These are phyloP conservation scores for Popillia japonica DNA, from an alignment of 1,140 invertebrate genomes.

Conservation along the genomic window DNA sequence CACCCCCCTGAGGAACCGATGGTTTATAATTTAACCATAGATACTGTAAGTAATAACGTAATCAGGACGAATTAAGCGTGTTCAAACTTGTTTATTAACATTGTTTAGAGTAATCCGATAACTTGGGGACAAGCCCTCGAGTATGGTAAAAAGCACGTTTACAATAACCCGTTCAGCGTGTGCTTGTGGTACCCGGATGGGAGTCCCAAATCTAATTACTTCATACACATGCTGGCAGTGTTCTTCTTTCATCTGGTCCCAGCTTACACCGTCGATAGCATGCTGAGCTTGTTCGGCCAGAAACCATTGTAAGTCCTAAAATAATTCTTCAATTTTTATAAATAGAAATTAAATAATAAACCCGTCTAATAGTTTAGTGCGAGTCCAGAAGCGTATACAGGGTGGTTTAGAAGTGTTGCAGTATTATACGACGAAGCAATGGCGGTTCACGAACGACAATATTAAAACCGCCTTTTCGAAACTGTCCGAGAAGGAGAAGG, in stretches of 20 bases:
- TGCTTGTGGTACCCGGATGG: conserved; percentile 84
- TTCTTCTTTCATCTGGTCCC: conserved; percentile 83
- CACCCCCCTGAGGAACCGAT: conserved; percentile 46
- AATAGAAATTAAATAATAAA: too few species aligned
- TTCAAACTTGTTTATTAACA: not conserved
- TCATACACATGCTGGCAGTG: conserved; percentile 72
- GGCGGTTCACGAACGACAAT: conserved; percentile 81
- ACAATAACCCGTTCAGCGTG: conserved; percentile 70
- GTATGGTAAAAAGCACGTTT: conserved; percentile 68
- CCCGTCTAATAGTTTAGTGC: conserved; percentile 74
- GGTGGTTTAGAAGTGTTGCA: conserved; percentile 74
- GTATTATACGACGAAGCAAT: conserved; percentile 87
- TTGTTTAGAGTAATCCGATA: conserved; percentile 65
- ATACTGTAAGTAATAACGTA: conserved; percentile 23
- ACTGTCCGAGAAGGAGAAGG: conserved; percentile 68
- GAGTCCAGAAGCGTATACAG: conserved; percentile 71
- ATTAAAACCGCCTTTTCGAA: conserved; percentile 68
- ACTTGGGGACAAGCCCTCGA: conserved; percentile 83
- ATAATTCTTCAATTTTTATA: too few species aligned
- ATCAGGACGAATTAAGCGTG: too few species aligned
- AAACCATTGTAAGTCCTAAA: conserved; percentile 76
- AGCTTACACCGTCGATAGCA: conserved; percentile 79
- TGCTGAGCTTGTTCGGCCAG: conserved; percentile 72
- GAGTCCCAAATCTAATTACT: conserved; percentile 72
- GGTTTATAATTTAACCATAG: conserved; percentile 45